Percentiles rank a stretch among this genome's conserved stretches.
These are phyloP conservation scores for Aldabrachelys gigantea DNA, from an alignment of 2,113 vertebrate species.

Conservation along the genomic window DNA sequence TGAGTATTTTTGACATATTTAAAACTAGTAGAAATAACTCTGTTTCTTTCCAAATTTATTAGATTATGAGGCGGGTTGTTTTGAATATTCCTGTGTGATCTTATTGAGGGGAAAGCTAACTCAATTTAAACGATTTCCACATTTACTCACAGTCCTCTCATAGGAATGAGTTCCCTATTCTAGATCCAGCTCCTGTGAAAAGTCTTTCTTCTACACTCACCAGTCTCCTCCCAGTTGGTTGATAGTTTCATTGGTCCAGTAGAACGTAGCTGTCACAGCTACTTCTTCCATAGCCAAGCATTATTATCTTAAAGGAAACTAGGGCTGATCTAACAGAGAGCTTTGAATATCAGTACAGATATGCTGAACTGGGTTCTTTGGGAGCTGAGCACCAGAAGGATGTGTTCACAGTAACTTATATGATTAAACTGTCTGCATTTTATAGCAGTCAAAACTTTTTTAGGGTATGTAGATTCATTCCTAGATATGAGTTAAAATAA, in stretches of 20 bases:
- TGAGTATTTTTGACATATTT: background rate
- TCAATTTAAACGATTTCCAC: background rate
- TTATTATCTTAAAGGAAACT: background rate
- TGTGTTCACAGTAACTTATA: background rate
- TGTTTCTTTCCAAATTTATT: background rate
- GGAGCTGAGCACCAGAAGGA: background rate
- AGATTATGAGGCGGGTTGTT: background rate
- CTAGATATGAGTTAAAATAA: background rate
- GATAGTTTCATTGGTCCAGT: background rate
- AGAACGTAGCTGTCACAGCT: background rate
- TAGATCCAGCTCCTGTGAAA: background rate
- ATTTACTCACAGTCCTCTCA: background rate
- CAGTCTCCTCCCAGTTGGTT: background rate
- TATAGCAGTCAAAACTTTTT: background rate
- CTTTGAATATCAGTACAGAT: background rate
- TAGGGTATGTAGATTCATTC: background rate
- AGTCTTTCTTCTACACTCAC: background rate
- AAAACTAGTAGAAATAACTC: background rate
- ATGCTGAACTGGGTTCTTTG: background rate
- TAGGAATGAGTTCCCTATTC: background rate
- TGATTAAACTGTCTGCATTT: background rate
- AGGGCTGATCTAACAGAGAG: background rate
- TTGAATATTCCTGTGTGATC: background rate
- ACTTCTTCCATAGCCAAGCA: background rate
- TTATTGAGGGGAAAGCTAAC: background rate